Evolutionary conservation across 2,888 invertebrate species (phyloP).

Genomic region (Cheilosia variabilis): DNA sequence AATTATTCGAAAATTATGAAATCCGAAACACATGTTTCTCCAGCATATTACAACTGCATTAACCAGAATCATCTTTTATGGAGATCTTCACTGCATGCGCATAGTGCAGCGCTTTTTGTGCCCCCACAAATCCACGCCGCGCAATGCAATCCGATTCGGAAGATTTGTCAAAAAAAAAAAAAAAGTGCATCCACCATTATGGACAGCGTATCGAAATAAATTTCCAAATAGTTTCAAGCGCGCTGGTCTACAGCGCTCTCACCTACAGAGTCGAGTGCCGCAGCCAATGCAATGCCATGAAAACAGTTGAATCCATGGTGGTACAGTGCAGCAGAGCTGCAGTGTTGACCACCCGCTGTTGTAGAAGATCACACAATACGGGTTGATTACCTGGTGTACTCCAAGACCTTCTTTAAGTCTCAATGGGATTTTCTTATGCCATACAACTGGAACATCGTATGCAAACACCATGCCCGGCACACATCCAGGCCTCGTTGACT

Average conservation of each 20-base stretch:
- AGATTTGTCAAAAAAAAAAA: slow-evolving; percentile 51
- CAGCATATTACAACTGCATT: slow-evolving; percentile 70
- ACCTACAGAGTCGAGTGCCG: not conserved
- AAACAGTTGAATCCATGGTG: slow-evolving; percentile 24
- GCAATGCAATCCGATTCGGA: slow-evolving; percentile 57
- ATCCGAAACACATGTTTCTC: slow-evolving; percentile 67
- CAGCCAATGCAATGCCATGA: not conserved
- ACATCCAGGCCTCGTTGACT: slow-evolving; percentile 63
- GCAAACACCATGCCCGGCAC: slow-evolving; percentile 58
- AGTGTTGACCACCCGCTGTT: slow-evolving; percentile 74
- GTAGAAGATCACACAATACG: slow-evolving; percentile 72
- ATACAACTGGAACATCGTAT: slow-evolving; percentile 57
- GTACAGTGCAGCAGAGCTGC: slow-evolving; percentile 25
- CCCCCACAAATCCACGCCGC: slow-evolving; percentile 47
- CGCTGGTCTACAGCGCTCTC: not conserved
- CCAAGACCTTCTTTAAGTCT: slow-evolving; percentile 44
- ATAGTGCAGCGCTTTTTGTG: slow-evolving; percentile 46
- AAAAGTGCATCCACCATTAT: slow-evolving; percentile 50
- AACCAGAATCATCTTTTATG: slow-evolving; percentile 58
- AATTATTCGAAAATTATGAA: slow-evolving; percentile 71
- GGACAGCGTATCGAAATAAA: slow-evolving; percentile 56
- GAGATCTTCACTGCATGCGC: slow-evolving; percentile 56
- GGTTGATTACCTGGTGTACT: slow-evolving; percentile 72
- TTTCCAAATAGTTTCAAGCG: slow-evolving; percentile 53
- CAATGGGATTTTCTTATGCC: slow-evolving; percentile 37